Evolutionary conservation across 2,888 invertebrate genomes (phyloP).

Genomic region (Sialis lutaria): DNA sequence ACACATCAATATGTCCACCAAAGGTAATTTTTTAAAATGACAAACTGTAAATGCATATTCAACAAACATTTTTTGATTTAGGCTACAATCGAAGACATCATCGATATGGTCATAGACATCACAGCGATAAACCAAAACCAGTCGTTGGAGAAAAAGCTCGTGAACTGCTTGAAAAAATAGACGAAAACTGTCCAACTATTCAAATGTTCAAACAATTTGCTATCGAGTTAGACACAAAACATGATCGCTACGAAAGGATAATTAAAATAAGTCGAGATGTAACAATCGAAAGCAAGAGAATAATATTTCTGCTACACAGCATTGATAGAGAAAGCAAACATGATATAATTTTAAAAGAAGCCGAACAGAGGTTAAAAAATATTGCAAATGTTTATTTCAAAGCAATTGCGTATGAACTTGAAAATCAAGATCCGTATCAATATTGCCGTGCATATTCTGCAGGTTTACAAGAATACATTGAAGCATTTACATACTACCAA

Average conservation of each 20-base stretch:
- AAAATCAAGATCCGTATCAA: constrained; percentile 49
- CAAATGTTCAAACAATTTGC: constrained; percentile 47
- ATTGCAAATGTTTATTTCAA: constrained; percentile 41
- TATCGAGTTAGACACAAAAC: constrained; percentile 49
- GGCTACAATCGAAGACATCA: neutral
- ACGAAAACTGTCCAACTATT: constrained; percentile 33
- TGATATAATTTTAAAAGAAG: constrained; percentile 37
- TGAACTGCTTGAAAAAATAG: constrained; percentile 25
- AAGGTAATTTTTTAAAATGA: too few species aligned
- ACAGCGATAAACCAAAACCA: constrained; percentile 12
- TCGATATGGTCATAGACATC: neutral
- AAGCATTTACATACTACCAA: constrained; percentile 65
- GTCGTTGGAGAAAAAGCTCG: constrained; percentile 26
- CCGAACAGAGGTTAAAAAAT: constrained; percentile 44
- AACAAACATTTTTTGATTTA: neutral
- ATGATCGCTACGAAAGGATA: constrained; percentile 69
- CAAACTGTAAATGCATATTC: too few species aligned
- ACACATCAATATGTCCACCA: too few species aligned
- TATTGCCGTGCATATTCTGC: constrained; percentile 47
- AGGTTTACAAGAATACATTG: constrained; percentile 68
- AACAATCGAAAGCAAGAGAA: constrained; percentile 78
- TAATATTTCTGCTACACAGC: constrained; percentile 73
- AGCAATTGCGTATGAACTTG: constrained; percentile 56
- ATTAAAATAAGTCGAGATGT: constrained; percentile 69
- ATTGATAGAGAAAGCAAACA: constrained; percentile 39